phyloP scores from a whole-genome alignment of 2,888 invertebrate genomes.

The Acanthococcus lagerstroemiae region DNA sequence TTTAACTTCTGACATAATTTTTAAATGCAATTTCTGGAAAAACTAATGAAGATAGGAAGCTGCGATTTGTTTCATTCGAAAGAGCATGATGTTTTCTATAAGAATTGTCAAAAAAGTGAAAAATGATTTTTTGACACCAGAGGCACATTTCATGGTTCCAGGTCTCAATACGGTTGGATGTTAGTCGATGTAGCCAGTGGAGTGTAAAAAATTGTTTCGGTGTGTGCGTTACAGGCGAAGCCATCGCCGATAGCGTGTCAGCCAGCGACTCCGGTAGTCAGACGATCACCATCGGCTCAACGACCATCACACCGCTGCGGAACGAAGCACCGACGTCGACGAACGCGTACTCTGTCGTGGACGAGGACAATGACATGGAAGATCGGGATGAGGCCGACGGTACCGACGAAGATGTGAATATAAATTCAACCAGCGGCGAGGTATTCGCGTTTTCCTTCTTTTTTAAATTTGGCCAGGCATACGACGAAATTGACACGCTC shows the following conservation, averaged over 20 bases:
- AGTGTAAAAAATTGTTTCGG: too few relatives aligned
- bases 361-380: slow-evolving; percentile 48
- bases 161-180: too few relatives aligned
- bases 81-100: too few relatives aligned
- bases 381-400: slow-evolving; percentile 72
- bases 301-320: slow-evolving; percentile 54
- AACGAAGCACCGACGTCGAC: too few relatives aligned
- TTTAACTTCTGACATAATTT: too few relatives aligned
- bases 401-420: slow-evolving; percentile 59
- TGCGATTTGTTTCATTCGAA: too few relatives aligned
- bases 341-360: slow-evolving; percentile 45
- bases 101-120: too few relatives aligned
- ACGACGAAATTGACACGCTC: not conserved
- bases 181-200: too few relatives aligned
- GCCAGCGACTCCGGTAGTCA: not conserved
- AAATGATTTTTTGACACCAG: too few relatives aligned
- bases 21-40: too few relatives aligned
- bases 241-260: not conserved
- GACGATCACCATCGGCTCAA: slow-evolving; percentile 49
- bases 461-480: not conserved
- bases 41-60: too few relatives aligned
- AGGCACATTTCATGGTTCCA: too few relatives aligned
- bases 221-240: not conserved
- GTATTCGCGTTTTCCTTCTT: slow-evolving; percentile 33
- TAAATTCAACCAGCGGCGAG: slow-evolving; percentile 35